Conservation (phyloP, 1,140 invertebrate genomes). For the Bombus terrestris region DNA sequence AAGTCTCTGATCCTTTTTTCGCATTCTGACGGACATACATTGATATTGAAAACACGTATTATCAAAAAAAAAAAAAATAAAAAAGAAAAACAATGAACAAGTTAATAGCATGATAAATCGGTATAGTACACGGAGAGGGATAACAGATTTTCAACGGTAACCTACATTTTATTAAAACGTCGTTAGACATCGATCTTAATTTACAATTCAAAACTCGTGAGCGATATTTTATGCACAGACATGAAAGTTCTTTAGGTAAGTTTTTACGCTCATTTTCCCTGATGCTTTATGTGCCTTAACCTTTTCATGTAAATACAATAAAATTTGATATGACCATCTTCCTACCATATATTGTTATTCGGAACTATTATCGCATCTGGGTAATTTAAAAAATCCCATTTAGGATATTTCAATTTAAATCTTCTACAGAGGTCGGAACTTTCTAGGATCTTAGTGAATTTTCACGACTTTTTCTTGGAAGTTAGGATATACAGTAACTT, state of each 20-base stretch:
- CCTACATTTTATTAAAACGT: background rate
- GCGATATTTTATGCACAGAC: conserved; percentile 42
- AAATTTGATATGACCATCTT: background rate
- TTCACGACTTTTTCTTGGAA: background rate
- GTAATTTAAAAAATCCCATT: too few species aligned
- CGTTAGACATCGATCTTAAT: conserved; percentile 18
- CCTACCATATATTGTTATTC: too few species aligned
- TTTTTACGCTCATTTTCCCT: conserved; percentile 18
- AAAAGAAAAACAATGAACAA: background rate
- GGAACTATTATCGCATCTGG: too few species aligned
- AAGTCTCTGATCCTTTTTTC: background rate
- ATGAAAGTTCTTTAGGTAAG: conserved; percentile 27
- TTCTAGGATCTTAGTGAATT: background rate
- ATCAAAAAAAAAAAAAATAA: background rate
- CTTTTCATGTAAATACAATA: conserved; percentile 4
- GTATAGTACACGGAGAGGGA: background rate
- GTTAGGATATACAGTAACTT: background rate
- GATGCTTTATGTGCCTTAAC: background rate
- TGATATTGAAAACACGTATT: too few species aligned
- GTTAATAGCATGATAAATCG: background rate
- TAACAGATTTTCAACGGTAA: conserved; percentile 4
- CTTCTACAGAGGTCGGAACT: background rate
- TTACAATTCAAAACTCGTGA: conserved; percentile 50
- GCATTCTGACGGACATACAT: background rate
- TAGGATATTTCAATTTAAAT: background rate